Base-by-base conservation (phyloP, 2,797 vertebrate genomes). In the Odontamblyopus rebecca region DNA sequence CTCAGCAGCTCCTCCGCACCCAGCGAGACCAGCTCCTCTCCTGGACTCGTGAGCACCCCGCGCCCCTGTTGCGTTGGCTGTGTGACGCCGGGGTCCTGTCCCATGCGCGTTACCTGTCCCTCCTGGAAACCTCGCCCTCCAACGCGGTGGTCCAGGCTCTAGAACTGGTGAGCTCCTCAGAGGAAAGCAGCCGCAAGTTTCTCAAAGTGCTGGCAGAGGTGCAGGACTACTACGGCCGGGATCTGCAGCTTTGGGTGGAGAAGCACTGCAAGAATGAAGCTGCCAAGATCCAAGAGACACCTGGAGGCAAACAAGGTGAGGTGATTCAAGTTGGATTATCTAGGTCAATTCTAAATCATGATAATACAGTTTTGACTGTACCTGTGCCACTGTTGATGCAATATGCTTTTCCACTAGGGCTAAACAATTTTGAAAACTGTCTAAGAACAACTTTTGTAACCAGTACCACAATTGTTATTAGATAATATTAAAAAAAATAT, bases 221-320 rank as follows among this genome's bases (percentile, higher is more conserved):
- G 68, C 85, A 92, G 67, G 91, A 92, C 68, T 88, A 86, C 68
- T 93, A 93, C 68, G 76, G 89, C 35, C 70, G 71, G 11, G 90
- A 93, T 41, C 79, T 93, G 65, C 91, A 92, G 32, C 44, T 65
- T 9, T 93, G 93, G 93, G 76, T 91, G 44, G 74, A 86, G 63
- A 80, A 18, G 53, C 80, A 89, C 79, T 80, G 80, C 80, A 76
- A 4, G 57, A 72, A 67, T 0, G 0, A 64, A 27, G 11, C 2
- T 0, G 4, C 50, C 54, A 66, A 13, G 32, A 68, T 54, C 13
- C 26, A 73, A 38, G 16, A 1, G 13, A 16, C 48, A 61, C 63
- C 79, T 30, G 69, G 73, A 2, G 56, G 61, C 63, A 8, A 23
- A 19, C 69, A 85, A 75, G 87, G 89, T 88, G 62, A 79, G 73